Evolutionary conservation across 2,113 vertebrate genomes (phyloP), one percentile per base, ranked within the genome.

Genomic region (Monopterus albus): DNA sequence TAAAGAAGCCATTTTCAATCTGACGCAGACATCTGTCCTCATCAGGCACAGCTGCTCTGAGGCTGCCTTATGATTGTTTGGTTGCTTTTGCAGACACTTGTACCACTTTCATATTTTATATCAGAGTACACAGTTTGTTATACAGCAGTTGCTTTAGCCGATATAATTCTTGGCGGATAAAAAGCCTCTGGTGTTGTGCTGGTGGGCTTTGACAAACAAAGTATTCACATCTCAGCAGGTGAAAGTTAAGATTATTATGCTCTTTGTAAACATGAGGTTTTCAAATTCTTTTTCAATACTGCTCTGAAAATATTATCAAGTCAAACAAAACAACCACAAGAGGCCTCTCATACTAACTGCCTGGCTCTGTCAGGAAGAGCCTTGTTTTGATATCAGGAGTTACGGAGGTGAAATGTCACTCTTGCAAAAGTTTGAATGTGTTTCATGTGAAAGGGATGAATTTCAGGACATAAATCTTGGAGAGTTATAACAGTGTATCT

Each of bases 1-100:
- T 71, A 72, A 83, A 79, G 70, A 70, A 84, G 83, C 62, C 73
- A 62, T 89, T 90, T 85, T 84, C 86, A 85, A 81, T 73, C 71
- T 43, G 79, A 85, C 62, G 57, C 82, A 75, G 76, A 82, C 90
- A 90, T 84, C 87, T 89, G 88, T 84, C 82, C 84, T 76, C 78
- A 81, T 73, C 81, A 72, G 79, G 49, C 79, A 75, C 87, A 89
- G 84, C 85, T 88, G 88, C 72, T 80, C 57, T 3, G 43, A 85
- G 66, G 64, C 71, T 25, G 78, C 70, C 78, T 69, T 69, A 51
- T 71, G 78, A 83, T 82, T 81, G 85, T 81, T 79, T 67, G 63
- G 71, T 61, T 74, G 84, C 60, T 59, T 82, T 72, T 63, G 78
- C 72, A 89, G 86, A 87, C 83, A 79, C 82, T 81, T 53, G 29